Conservation (phyloP, 2,888 invertebrate species). For the Meta bourneti region DNA sequence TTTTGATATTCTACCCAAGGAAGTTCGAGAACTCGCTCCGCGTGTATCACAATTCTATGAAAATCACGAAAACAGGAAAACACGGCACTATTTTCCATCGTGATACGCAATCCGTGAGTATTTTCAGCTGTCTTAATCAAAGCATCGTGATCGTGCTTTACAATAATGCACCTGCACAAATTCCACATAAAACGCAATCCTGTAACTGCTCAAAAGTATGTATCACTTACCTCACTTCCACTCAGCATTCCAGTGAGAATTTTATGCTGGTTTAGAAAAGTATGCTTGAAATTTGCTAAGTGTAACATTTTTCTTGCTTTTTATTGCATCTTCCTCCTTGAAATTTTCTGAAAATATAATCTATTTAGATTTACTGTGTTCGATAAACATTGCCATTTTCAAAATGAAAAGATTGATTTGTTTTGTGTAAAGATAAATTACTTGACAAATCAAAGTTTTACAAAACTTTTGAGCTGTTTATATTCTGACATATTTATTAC, state of each 20-base stretch:
- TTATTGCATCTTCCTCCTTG: too few relatives aligned
- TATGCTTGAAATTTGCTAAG: too few relatives aligned
- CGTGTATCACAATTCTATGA: constrained; percentile 2
- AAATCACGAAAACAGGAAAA: constrained; percentile 38
- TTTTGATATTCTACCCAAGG: not conserved
- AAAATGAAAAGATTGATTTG: too few relatives aligned
- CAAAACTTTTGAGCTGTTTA: too few relatives aligned
- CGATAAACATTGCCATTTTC: too few relatives aligned
- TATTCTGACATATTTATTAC: too few relatives aligned
- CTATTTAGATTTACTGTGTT: too few relatives aligned
- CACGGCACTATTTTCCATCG: constrained; percentile 16
- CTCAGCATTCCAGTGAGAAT: not conserved
- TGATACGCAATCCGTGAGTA: constrained; percentile 35
- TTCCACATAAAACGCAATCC: constrained; percentile 4
- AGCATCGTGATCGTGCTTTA: constrained; percentile 30
- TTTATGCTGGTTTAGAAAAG: too few relatives aligned
- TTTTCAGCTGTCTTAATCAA: constrained; percentile 52
- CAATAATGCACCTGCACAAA: constrained; percentile 53
- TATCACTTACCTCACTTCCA: not conserved
- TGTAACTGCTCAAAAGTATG: not conserved
- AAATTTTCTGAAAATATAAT: too few relatives aligned
- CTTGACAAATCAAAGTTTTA: too few relatives aligned
- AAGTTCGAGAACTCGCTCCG: constrained; percentile 2
- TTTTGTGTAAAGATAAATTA: too few relatives aligned
- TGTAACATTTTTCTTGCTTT: too few relatives aligned